These are phyloP conservation scores for Chrysaora quinquecirrha DNA, from an alignment of 30 jellyfish, hydroid and myxozoan genomes.

Conservation along the genomic window DNA sequence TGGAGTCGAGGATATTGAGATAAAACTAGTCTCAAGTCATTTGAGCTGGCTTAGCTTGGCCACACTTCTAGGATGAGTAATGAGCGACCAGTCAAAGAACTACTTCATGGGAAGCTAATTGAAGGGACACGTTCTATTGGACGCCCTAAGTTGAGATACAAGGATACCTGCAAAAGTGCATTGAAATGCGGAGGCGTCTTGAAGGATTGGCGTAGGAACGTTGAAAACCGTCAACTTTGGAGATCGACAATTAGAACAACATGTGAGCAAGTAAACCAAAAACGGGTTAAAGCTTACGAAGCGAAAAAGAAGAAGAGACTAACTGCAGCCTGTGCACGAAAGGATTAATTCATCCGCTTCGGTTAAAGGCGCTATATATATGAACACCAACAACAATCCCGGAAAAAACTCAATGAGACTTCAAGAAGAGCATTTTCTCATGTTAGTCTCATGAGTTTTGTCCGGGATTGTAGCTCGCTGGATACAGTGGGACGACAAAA, in stretches of 20 bases:
- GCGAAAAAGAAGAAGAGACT: slow-evolving; percentile 25
- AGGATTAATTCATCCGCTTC: no score
- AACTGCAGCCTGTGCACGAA: no score
- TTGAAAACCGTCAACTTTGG: slow-evolving; percentile 4
- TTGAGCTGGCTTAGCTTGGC: slow-evolving; percentile 28
- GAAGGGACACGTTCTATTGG: slow-evolving; percentile 57
- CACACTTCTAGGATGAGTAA: slow-evolving; percentile 27
- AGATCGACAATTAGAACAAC: not conserved
- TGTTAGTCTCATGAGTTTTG: no score
- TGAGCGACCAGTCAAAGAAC: slow-evolving; percentile 18
- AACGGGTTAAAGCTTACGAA: slow-evolving; percentile 9
- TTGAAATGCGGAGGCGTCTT: slow-evolving; percentile 12
- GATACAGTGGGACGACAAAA: no score
- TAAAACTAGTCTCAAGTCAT: no score
- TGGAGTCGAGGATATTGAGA: no score
- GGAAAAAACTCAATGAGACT: no score
- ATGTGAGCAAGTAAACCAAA: slow-evolving; percentile 24
- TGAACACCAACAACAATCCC: no score
- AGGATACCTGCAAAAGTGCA: slow-evolving; percentile 59
- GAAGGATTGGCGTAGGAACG: not conserved
- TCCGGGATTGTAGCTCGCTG: no score
- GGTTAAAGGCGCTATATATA: no score
- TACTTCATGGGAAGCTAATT: slow-evolving; percentile 23
- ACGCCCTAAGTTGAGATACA: slow-evolving; percentile 52
- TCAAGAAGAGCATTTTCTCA: no score